These are phyloP conservation scores for Heterocephalus glaber DNA, from an alignment of 2,113 vertebrate species.

Conservation along the genomic window DNA sequence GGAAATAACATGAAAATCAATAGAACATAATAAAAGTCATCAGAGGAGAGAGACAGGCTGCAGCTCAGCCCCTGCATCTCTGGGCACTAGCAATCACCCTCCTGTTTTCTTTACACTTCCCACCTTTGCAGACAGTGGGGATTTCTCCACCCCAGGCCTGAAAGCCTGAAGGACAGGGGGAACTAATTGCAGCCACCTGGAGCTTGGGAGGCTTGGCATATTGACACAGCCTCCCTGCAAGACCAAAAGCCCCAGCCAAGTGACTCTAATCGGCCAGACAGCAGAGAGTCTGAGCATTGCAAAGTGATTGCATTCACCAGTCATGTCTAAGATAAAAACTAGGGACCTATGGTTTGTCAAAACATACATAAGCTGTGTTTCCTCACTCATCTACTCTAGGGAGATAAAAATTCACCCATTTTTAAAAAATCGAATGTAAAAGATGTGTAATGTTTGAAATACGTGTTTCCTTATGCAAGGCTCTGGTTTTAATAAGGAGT, in stretches of 20 bases:
- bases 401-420: neutral
- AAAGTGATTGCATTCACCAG: neutral
- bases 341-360: neutral
- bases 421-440: neutral
- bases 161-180: neutral
- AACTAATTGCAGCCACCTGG: conserved; percentile 68
- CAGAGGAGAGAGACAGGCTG: neutral
- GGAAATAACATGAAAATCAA: conserved; percentile 61
- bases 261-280: conserved; percentile 50
- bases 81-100: neutral
- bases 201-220: conserved; percentile 62
- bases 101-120: neutral
- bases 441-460: neutral
- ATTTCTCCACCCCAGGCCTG: conserved; percentile 45
- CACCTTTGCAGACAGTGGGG: neutral
- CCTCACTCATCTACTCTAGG: neutral
- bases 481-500: conserved; percentile 1
- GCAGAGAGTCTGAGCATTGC: neutral
- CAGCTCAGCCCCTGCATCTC: neutral
- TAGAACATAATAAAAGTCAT: conserved; percentile 52
- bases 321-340: neutral
- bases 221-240: conserved; percentile 60
- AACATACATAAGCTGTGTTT: neutral
- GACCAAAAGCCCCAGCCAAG: neutral
- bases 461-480: neutral